Percentiles rank a stretch among this genome's conserved stretches.
Conservation (phyloP, 2,888 invertebrate genomes). For the Brachyptera risi region DNA sequence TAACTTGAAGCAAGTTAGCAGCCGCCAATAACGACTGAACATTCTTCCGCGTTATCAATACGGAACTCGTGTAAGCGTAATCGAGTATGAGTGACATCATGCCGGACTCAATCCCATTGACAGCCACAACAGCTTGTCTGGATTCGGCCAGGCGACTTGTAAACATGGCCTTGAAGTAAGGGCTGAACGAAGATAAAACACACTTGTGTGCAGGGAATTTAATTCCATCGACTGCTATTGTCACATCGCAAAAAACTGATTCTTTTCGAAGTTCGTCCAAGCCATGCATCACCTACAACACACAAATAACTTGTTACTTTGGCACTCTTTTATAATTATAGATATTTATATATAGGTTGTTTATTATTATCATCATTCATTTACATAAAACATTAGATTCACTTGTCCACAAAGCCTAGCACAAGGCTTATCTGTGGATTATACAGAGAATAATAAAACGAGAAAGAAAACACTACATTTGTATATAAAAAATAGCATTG, state of each 20-base stretch:
- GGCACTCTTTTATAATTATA: too few species aligned
- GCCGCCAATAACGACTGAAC: constrained; percentile 47
- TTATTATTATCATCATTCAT: too few species aligned
- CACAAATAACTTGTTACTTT: constrained; percentile 4
- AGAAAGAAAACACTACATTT: too few species aligned
- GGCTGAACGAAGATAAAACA: constrained; percentile 47
- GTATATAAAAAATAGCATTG: too few species aligned
- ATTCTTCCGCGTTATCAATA: constrained; percentile 44
- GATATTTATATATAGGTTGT: too few species aligned
- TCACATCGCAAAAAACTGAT: constrained; percentile 46
- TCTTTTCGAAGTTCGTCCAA: constrained; percentile 41
- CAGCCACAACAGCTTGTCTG: constrained; percentile 43
- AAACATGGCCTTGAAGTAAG: constrained; percentile 48
- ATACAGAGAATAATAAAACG: too few species aligned
- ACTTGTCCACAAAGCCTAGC: too few species aligned
- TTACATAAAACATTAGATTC: too few species aligned
- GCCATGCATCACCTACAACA: constrained; percentile 41
- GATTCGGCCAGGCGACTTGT: constrained; percentile 45
- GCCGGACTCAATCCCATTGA: constrained; percentile 45
- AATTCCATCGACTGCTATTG: constrained; percentile 43
- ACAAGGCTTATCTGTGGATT: too few species aligned
- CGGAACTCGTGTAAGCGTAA: constrained; percentile 46
- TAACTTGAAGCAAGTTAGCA: constrained; percentile 45
- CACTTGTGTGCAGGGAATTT: constrained; percentile 45
- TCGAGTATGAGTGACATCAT: constrained; percentile 45